Base-by-base conservation (phyloP, 2,797 vertebrate genomes). In the Pelobates cultripes region DNA sequence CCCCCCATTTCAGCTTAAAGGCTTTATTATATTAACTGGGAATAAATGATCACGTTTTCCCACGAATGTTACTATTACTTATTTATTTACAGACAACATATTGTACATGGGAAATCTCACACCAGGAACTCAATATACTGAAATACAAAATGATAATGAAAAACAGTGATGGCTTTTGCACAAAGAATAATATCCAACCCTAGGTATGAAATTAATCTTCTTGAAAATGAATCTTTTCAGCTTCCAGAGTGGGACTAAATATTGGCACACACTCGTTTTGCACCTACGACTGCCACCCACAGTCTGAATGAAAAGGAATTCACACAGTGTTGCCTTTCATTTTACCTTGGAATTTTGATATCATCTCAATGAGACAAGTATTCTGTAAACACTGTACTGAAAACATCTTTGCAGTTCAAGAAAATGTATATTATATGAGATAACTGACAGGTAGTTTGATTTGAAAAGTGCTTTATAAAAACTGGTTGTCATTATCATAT, bases 151-250 rank as follows among this genome's bases (percentile, higher is more conserved):
- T 14, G 15, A 60, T 13, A 3, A 28, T 13, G 14, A 60, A 4
- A 66, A 51, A 15, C 57, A 60, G 15, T 4, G 4, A 60, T 60
- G 15, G 12, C 12, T 60, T 60, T n/a, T 68, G 61, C 53, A 40
- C 47, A 43, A 70, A 60, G 45, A 43, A 63, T 73, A 77, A 78
- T 73, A 75, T 78, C 67, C 81, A 83, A 63, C 81, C 79, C 76
- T 28, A 67, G 51, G 71, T 79, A 70, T 78, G 81, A 83, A 83
- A 28, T 28, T 28, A 28, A 28, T 2, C 28, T 28, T 28, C 28
- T 28, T 28, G 28, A 28, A 28, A 28, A 83, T 69, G 53, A 83
- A 70, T 75, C 53, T 55, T 70, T 79, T 51, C 55, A 78, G 40
- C 60, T 79, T 73, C 70, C 63, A 67, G 42, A 40, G 17, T 68